Conservation (phyloP, 1,140 invertebrate species). For the Leucophenga varia region DNA sequence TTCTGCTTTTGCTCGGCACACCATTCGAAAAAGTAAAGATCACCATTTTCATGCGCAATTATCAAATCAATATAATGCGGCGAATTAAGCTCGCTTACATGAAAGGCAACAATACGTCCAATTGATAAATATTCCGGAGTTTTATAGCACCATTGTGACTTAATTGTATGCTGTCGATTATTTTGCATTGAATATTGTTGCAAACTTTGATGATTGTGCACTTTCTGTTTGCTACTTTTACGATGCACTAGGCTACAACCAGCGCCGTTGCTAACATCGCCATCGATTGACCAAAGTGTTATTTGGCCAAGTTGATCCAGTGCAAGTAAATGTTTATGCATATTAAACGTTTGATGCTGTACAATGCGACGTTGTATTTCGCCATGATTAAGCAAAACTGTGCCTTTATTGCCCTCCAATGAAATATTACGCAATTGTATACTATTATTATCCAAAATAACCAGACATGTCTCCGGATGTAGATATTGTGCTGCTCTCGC, state of each 20-base stretch:
- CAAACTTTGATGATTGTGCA: neutral
- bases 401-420: slow-evolving; percentile 22
- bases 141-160: too few species aligned
- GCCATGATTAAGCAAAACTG: slow-evolving; percentile 25
- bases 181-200: slow-evolving; percentile 1
- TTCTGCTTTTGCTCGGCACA: neutral
- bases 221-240: neutral
- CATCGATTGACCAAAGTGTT: slow-evolving; percentile 30
- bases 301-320: slow-evolving; percentile 35
- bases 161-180: too few species aligned
- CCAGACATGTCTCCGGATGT: slow-evolving; percentile 32
- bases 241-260: neutral
- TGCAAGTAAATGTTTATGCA: slow-evolving; percentile 30
- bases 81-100: neutral
- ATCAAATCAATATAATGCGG: slow-evolving; percentile 1
- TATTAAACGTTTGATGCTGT: slow-evolving; percentile 27
- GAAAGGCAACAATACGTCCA: neutral
- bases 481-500: slow-evolving; percentile 28
- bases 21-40: slow-evolving; percentile 8
- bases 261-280: slow-evolving; percentile 8
- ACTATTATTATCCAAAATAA: slow-evolving; percentile 26
- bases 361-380: slow-evolving; percentile 17
- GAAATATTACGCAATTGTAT: slow-evolving; percentile 37
- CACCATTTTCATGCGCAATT: slow-evolving; percentile 1
- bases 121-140: too few species aligned